Conservation (phyloP, 2,888 invertebrate genomes). For the Pegoplata infirma region DNA sequence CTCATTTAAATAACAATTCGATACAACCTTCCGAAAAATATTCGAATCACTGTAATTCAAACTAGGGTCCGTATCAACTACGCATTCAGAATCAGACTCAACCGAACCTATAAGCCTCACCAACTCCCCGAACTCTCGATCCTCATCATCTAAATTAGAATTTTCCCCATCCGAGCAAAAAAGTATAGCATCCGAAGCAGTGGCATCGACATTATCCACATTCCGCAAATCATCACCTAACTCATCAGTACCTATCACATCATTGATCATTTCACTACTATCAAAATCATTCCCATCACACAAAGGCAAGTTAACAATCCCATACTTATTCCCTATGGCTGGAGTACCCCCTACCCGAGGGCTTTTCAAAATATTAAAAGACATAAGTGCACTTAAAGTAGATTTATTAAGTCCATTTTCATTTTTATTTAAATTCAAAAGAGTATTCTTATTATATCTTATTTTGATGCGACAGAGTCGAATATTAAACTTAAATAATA, state of each 20-base stretch:
- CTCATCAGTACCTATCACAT: neutral
- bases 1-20: neutral
- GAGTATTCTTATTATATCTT: neutral
- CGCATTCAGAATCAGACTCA: neutral
- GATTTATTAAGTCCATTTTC: neutral
- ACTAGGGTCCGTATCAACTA: neutral
- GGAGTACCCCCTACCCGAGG: neutral
- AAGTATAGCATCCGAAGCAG: neutral
- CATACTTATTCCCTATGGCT: neutral
- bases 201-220: neutral
- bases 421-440: neutral
- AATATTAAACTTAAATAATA: slow-evolving; percentile 6
- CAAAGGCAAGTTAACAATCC: neutral
- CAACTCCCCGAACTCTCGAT: neutral
- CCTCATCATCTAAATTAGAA: neutral
- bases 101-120: neutral
- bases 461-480: neutral
- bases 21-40: neutral
- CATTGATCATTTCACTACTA: neutral
- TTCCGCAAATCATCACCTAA: neutral
- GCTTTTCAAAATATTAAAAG: neutral
- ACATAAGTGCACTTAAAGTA: slow-evolving; percentile 1
- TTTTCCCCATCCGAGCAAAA: no score
- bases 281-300: neutral
- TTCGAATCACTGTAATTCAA: neutral